Base-by-base conservation (phyloP, 2,113 vertebrate genomes). In the Leuciscus idus region DNA sequence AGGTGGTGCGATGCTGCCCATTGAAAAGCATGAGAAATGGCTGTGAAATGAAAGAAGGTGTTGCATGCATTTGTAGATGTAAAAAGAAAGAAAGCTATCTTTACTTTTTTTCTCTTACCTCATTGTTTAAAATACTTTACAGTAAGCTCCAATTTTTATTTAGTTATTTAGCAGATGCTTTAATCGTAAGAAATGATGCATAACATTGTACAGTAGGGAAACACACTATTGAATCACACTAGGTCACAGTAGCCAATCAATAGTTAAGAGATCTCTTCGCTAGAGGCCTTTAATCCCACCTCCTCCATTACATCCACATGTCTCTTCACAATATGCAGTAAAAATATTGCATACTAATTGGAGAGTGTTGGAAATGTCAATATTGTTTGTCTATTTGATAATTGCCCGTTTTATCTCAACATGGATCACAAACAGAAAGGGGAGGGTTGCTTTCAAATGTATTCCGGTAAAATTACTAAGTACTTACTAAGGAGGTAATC, bases 311-410 rank as follows among this genome's bases (percentile, higher is more conserved):
- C 43, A 68, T 15, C 61, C 80, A 68, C 61, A 33, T 33, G 64
- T 52, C 46, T 70, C 81, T 83, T 83, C 81, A 13, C 46, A 70
- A 55, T 55, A 36, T 52, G 28, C 19, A n/a, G 46, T 52, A 28
- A 52, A 48, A 81, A 70, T 55, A 68, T 15, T 70, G 46, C 81
- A 68, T 55, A 19, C 50, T 59, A 83, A 74, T 43, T 84, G 33
- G 81, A 83, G 50, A 83, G 28, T 72, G 39, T 39, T 57, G 64
- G 12, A 83, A 55, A 83, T 83, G 30, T 12, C 30, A 43, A 55
- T 57, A 59, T 68, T 84, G 50, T 57, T 82, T 39, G 26, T 33
- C 50, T 72, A 59, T 12, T 83, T 30, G 30, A 6, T 57, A 73
- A 52, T 83, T 55, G 15, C 15, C 61, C 4, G 23, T 43, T 50